Evolutionary conservation across 2,797 vertebrate genomes (phyloP).

Genomic region (Siniperca scherzeri): DNA sequence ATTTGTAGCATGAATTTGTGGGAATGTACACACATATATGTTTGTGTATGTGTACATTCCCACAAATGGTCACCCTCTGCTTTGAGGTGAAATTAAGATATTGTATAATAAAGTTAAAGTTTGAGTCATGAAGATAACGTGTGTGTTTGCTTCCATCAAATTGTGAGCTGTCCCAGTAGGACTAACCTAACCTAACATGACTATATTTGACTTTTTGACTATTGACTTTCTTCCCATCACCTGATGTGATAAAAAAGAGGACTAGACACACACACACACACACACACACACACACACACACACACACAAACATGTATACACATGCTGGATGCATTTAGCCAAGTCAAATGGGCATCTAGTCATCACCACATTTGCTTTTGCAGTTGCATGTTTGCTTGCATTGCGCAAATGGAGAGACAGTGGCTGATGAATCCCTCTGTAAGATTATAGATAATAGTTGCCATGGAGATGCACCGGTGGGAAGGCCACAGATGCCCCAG

Average conservation of each 20-base stretch:
- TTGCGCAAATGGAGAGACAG: slow-evolving; percentile 45
- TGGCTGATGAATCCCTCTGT: slow-evolving; percentile 70
- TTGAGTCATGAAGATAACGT: not conserved
- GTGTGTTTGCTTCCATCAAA: not conserved
- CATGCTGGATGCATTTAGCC: slow-evolving; percentile 8
- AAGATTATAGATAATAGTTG: slow-evolving; percentile 79
- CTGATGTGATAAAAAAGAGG: not conserved
- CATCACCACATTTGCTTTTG: not conserved
- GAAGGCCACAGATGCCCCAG: slow-evolving; percentile 71
- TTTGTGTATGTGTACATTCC: not conserved
- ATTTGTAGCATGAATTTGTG: no score
- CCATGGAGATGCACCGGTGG: slow-evolving; percentile 79
- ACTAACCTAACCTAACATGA: not conserved
- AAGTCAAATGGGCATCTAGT: not conserved
- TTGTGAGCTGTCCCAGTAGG: not conserved
- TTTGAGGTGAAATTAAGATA: not conserved
- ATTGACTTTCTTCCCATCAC: not conserved
- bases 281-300: slow-evolving; percentile 11
- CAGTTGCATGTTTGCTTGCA: slow-evolving; percentile 29
- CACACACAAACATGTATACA: slow-evolving; percentile 6
- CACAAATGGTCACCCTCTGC: not conserved
- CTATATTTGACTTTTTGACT: not conserved
- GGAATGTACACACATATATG: no score
- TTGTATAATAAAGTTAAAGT: not conserved
- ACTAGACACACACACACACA: not conserved